Evolutionary conservation across 2,113 vertebrate species (phyloP).

Genomic region (Notechis scutatus): DNA sequence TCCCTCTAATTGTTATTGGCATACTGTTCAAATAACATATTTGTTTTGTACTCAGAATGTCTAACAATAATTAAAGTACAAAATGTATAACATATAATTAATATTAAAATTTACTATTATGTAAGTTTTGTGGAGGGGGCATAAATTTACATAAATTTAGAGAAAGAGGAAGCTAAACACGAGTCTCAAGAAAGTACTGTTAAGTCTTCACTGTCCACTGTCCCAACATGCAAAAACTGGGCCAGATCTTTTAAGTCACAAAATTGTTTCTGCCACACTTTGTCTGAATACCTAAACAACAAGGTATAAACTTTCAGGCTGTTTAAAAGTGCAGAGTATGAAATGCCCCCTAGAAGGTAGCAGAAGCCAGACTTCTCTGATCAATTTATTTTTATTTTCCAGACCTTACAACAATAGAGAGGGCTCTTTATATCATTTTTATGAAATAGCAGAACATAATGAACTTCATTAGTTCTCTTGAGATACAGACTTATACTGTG

Average conservation of each 20-base stretch:
- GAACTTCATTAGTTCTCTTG: slow-evolving; percentile 64
- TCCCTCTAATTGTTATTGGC: background rate
- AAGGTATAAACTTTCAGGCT: background rate
- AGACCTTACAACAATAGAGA: slow-evolving; percentile 54
- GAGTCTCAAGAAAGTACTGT: background rate
- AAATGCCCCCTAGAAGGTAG: slow-evolving; percentile 12
- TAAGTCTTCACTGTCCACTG: background rate
- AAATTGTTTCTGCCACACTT: background rate
- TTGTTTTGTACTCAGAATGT: background rate
- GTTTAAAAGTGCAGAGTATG: background rate
- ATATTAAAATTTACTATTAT: background rate
- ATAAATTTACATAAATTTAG: background rate
- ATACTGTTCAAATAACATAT: background rate
- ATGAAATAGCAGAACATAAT: slow-evolving; percentile 56
- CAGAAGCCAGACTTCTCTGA: slow-evolving; percentile 33
- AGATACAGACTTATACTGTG: slow-evolving; percentile 61
- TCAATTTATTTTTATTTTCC: slow-evolving; percentile 26
- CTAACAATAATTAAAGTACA: background rate
- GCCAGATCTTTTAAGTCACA: background rate
- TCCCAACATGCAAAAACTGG: background rate
- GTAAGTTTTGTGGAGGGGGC: background rate
- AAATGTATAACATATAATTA: background rate
- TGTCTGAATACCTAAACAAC: background rate
- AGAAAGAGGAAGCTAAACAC: background rate
- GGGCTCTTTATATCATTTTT: slow-evolving; percentile 61